Percentiles rank a stretch among this genome's conserved stretches.
These are phyloP conservation scores for Huso huso DNA, from an alignment of 2,797 vertebrate species.

Conservation along the genomic window DNA sequence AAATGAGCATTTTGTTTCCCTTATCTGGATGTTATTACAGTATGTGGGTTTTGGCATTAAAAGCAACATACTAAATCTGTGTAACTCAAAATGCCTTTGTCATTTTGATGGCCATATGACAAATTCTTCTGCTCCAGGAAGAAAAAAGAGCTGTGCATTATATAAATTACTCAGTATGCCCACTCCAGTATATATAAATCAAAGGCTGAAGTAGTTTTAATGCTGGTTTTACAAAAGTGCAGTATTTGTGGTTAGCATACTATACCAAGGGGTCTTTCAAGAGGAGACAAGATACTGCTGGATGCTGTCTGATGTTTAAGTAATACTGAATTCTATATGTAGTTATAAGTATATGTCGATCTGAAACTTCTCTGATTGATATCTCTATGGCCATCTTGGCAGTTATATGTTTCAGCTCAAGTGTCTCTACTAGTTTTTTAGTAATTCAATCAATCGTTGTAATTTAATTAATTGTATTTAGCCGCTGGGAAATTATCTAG, in stretches of 20 bases:
- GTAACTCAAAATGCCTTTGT: neutral
- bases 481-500: too few species aligned
- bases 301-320: too few species aligned
- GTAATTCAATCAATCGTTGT: too few species aligned
- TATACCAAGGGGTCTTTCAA: neutral
- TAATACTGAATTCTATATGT: too few species aligned
- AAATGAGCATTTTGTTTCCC: neutral
- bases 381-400: too few species aligned
- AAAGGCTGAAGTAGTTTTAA: neutral
- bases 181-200: neutral
- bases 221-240: neutral
- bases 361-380: too few species aligned
- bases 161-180: neutral
- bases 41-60: conserved; percentile 10
- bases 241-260: neutral
- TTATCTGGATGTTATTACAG: conserved; percentile 10
- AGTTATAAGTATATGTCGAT: too few species aligned
- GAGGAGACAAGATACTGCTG: too few species aligned
- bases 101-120: conserved; percentile 1
- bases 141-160: neutral
- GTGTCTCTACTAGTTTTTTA: too few species aligned
- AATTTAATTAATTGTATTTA: too few species aligned
- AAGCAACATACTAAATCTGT: neutral
- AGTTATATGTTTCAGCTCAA: too few species aligned
- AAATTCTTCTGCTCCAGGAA: neutral